Percentiles rank a stretch among this genome's conserved stretches.
phyloP scores from a whole-genome alignment of 2,113 vertebrate genomes.

The Chitala chitala region DNA sequence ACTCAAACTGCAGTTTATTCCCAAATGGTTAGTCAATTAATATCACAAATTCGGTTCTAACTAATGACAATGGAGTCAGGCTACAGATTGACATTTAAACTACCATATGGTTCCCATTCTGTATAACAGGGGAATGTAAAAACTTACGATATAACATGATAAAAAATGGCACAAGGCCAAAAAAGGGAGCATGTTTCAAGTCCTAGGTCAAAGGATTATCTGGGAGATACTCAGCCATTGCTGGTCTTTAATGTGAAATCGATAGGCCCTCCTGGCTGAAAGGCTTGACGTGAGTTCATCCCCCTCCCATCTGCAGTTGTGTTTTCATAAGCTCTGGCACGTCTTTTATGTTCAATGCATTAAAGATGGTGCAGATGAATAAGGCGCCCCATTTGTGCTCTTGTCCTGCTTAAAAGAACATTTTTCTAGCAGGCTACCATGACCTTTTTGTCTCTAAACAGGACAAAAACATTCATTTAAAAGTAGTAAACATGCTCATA shows the following conservation, averaged over 20 bases:
- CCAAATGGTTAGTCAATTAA: slow-evolving; percentile 32
- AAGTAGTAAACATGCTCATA: not conserved
- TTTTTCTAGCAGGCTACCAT: no score
- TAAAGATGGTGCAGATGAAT: slow-evolving; percentile 7
- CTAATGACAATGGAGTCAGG: slow-evolving; percentile 42
- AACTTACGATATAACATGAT: slow-evolving; percentile 72
- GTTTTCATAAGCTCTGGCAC: slow-evolving; percentile 33
- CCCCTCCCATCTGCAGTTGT: slow-evolving; percentile 22
- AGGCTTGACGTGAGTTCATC: slow-evolving; percentile 63
- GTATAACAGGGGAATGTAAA: slow-evolving; percentile 71
- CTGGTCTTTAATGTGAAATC: slow-evolving; percentile 87
- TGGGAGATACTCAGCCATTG: slow-evolving; percentile 54
- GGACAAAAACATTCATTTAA: not conserved
- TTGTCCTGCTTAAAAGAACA: no score
- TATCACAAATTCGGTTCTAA: slow-evolving; percentile 23
- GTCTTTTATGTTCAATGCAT: slow-evolving; percentile 34
- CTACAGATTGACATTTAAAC: slow-evolving; percentile 61
- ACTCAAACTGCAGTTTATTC: slow-evolving; percentile 24
- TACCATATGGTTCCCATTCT: slow-evolving; percentile 68
- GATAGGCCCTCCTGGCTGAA: slow-evolving; percentile 72
- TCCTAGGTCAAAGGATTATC: slow-evolving; percentile 81
- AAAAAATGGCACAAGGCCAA: slow-evolving; percentile 82
- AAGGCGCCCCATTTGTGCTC: no score
- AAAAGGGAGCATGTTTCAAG: slow-evolving; percentile 70
- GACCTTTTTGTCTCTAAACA: no score